These are phyloP conservation scores for Hemibagrus wyckioides DNA, from an alignment of 2,113 vertebrate species.

Conservation along the genomic window DNA sequence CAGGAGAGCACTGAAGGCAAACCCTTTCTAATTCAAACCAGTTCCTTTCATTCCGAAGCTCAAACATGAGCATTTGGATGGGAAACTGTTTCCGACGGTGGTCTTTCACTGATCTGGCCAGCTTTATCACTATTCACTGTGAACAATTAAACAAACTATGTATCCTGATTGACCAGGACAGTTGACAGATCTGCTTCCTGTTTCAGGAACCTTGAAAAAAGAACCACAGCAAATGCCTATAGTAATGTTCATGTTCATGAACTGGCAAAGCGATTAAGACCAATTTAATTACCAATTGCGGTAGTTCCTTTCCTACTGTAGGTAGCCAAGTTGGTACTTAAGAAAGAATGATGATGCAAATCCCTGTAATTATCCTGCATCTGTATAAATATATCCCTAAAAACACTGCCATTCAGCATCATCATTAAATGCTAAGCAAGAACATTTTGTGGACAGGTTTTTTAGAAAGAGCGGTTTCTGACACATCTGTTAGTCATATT, in stretches of 20 bases:
- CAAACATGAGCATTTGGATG: slow-evolving; percentile 18
- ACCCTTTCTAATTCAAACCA: slow-evolving; percentile 27
- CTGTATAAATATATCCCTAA: neutral
- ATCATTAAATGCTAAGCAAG: neutral
- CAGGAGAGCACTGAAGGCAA: slow-evolving; percentile 3
- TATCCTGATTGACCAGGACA: neutral
- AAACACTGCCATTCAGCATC: neutral
- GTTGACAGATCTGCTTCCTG: neutral
- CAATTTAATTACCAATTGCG: neutral
- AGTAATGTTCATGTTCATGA: slow-evolving; percentile 1
- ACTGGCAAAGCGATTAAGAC: neutral
- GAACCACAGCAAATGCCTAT: neutral
- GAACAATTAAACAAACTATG: slow-evolving; percentile 15
- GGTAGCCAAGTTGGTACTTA: neutral
- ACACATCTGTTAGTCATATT: slow-evolving; percentile 16
- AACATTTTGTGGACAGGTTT: neutral
- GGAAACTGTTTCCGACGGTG: slow-evolving; percentile 1
- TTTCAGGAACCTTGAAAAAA: slow-evolving; percentile 23
- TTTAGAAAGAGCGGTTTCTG: neutral
- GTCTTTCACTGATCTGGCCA: slow-evolving; percentile 1
- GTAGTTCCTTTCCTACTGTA: neutral
- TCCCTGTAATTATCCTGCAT: neutral
- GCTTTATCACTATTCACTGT: slow-evolving; percentile 7
- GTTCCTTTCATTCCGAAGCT: slow-evolving; percentile 26
- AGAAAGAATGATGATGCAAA: neutral